These are phyloP conservation scores for Masnerella sp. DNA, from an alignment of 2,888 invertebrate genomes.

Conservation along the genomic window DNA sequence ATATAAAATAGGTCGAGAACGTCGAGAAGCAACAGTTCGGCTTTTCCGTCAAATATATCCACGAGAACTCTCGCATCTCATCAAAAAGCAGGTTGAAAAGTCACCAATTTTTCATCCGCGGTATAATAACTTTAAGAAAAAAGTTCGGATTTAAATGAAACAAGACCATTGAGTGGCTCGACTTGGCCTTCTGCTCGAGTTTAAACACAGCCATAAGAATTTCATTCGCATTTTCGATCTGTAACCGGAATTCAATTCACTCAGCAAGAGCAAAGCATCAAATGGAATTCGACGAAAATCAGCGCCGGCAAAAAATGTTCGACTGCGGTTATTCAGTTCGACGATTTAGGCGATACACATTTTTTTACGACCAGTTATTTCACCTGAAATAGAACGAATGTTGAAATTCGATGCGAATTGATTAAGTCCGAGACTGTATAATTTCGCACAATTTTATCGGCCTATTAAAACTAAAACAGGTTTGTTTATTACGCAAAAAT, in stretches of 20 bases:
- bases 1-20: constrained; percentile 42
- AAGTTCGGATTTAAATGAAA: constrained; percentile 26
- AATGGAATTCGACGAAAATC: neutral
- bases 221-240: constrained; percentile 9
- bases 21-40: constrained; percentile 19
- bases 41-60: constrained; percentile 37
- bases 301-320: neutral
- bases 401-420: constrained; percentile 21
- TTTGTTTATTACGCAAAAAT: constrained; percentile 49
- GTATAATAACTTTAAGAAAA: constrained; percentile 30
- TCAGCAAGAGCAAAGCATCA: too few species aligned
- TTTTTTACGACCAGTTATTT: constrained; percentile 27
- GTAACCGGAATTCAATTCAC: constrained; percentile 16
- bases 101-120: constrained; percentile 29
- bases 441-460: constrained; percentile 30
- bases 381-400: constrained; percentile 17
- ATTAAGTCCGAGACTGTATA: constrained; percentile 13
- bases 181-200: neutral
- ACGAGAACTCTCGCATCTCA: constrained; percentile 33
- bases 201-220: constrained; percentile 13
- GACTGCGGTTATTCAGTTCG: constrained; percentile 9
- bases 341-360: constrained; percentile 14
- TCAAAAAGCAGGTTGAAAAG: constrained; percentile 43
- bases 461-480: constrained; percentile 25
- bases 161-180: neutral